Evolutionary conservation across 2,888 invertebrate genomes (phyloP), one percentile per base, ranked within the genome.

Genomic region (Drosophila birchii): DNA sequence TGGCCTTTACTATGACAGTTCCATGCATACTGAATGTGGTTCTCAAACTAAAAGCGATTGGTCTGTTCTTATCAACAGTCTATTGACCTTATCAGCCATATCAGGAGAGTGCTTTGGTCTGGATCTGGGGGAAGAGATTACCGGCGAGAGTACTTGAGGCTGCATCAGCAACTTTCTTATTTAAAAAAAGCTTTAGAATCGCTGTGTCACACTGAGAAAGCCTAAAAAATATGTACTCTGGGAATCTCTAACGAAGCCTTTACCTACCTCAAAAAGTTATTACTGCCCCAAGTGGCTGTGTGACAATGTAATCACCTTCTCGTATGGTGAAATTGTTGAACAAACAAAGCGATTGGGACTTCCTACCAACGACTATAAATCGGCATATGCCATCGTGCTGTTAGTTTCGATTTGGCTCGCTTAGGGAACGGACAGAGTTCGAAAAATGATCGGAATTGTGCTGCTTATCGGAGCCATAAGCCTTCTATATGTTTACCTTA

Each of bases 401-500:
- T 67, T 43, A 61, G 61, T 61, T 55, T 18, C 36, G 26, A n/a
- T 44, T 36, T 29, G 16, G 26, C 36, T 12, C 20, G 36, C 56
- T 8, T 14, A 16, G 38, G 34, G 23, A 26, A 39, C 55, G 41
- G 60, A 41, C 44, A 16, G 14, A 26, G 20, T 23, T 51, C 1
- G 29, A 49, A 4, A 16, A 9, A 72, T 72, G 72, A 20, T 72
- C 39, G 71, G 36, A 36, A 29, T 69, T 11, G 23, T 56, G 7
- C 23, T 71, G 14, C 11, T 74, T 12, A 26, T 67, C 26, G 23
- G 51, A 16, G 67, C 43, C 20, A 47, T 58, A 6, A 66, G 57
- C 4, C 44, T 74, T 29, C 39, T 85, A 1, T 60, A 81, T n/a
- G 38, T 81, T 5, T 91, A 82, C 39, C 66, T 91, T 3, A 89